These are phyloP conservation scores for Halcyon smyrnensis DNA, from an alignment of 2,797 vertebrate species.

Conservation along the genomic window DNA sequence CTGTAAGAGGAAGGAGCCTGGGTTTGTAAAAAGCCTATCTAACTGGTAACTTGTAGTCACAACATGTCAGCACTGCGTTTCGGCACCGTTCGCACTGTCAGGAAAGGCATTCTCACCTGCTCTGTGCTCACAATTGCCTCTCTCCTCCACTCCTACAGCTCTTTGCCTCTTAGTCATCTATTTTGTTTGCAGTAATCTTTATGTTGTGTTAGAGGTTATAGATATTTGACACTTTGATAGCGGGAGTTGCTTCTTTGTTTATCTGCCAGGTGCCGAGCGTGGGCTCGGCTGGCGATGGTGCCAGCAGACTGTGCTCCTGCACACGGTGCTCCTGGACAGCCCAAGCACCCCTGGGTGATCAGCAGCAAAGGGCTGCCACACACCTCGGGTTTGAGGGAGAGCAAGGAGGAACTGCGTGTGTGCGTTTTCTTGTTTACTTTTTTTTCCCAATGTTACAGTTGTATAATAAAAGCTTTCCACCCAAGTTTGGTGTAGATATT, in stretches of 20 bases:
- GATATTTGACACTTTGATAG: conserved; percentile 28
- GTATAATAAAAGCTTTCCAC: conserved; percentile 54
- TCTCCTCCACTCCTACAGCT: neutral
- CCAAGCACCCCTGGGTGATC: neutral
- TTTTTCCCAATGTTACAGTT: neutral
- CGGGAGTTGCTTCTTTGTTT: conserved; percentile 35
- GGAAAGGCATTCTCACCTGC: conserved; percentile 11
- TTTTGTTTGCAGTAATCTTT: conserved; percentile 24
- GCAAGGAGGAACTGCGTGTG: neutral
- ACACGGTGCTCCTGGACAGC: neutral
- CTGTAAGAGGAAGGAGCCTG: neutral
- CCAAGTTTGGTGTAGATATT: neutral
- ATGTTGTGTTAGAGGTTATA: conserved; percentile 12
- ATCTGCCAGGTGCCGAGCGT: neutral
- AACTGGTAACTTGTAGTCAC: neutral
- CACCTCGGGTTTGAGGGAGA: neutral
- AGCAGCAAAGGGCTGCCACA: neutral
- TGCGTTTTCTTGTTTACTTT: neutral
- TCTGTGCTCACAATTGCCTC: neutral
- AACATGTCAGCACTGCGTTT: neutral
- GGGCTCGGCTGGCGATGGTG: fast-evolving
- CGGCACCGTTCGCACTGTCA: neutral
- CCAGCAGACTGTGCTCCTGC: neutral
- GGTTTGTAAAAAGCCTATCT: neutral
- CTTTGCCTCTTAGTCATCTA: neutral